These are phyloP conservation scores for Passer montanus DNA, from an alignment of 2,113 vertebrate species.

Conservation along the genomic window DNA sequence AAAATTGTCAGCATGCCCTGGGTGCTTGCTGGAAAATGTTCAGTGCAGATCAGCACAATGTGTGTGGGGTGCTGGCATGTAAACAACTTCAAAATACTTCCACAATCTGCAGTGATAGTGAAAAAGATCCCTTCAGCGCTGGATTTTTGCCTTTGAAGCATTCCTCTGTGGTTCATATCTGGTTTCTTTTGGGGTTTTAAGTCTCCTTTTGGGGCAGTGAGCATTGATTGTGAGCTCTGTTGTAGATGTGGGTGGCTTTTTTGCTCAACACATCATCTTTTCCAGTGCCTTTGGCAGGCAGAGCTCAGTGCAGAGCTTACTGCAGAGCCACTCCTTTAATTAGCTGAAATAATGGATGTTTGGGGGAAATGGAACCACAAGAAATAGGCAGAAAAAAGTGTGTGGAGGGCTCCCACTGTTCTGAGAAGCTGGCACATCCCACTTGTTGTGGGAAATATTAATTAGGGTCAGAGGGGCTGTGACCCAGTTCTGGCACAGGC, in stretches of 20 bases:
- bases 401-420: not conserved
- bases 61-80: not conserved
- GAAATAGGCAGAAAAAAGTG: not conserved
- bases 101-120: not conserved
- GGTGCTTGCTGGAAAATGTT: not conserved
- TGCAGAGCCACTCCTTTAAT: constrained; percentile 22
- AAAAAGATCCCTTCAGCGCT: not conserved
- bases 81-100: not conserved
- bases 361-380: not conserved
- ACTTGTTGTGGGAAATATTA: not conserved
- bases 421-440: not conserved
- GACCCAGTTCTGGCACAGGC: not conserved
- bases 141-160: not conserved
- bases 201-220: not conserved
- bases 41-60: not conserved
- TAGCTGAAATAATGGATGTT: constrained; percentile 17
- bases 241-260: not conserved
- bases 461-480: not conserved
- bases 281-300: not conserved
- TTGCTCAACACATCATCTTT: not conserved
- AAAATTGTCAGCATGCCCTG: not conserved
- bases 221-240: not conserved
- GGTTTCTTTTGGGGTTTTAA: not conserved
- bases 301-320: not conserved
- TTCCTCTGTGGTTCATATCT: not conserved